phyloP scores from a whole-genome alignment of 1,140 invertebrate genomes.

The Hirudo medicinalis region DNA sequence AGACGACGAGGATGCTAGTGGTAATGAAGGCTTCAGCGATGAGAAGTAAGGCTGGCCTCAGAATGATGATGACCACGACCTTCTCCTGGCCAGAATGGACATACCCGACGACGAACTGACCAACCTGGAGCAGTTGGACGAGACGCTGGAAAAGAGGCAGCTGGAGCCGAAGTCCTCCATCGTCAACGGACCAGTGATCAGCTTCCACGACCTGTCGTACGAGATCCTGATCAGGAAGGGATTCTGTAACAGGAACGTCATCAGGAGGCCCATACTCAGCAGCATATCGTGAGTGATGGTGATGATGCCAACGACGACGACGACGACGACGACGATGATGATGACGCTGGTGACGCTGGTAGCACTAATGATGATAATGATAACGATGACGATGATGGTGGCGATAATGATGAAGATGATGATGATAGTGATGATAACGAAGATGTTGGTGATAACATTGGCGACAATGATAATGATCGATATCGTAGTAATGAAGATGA shows the following conservation, averaged over 20 bases:
- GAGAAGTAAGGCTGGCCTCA: background rate
- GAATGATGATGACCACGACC: background rate
- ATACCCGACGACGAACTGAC: background rate
- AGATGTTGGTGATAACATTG: background rate
- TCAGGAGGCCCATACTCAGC: background rate
- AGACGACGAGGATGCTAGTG: too few relatives aligned
- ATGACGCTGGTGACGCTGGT: too few relatives aligned
- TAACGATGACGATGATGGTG: too few relatives aligned
- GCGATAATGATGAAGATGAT: background rate
- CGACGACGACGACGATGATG: too few relatives aligned
- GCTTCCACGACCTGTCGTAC: background rate
- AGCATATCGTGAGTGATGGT: background rate
- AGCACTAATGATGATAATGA: too few relatives aligned
- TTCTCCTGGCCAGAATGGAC: background rate
- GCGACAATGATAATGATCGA: too few relatives aligned
- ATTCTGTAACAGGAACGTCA: background rate
- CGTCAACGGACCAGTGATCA: slow-evolving; percentile 5
- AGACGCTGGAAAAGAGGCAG: slow-evolving; percentile 2
- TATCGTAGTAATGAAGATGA: too few relatives aligned
- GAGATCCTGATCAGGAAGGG: background rate
- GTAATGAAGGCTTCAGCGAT: too few relatives aligned
- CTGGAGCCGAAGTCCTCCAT: background rate
- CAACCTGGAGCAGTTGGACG: background rate
- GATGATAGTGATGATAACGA: slow-evolving; percentile 21
- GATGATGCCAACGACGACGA: too few relatives aligned